Conservation (phyloP, 2,113 vertebrate species). For the Pangasianodon gigas region DNA sequence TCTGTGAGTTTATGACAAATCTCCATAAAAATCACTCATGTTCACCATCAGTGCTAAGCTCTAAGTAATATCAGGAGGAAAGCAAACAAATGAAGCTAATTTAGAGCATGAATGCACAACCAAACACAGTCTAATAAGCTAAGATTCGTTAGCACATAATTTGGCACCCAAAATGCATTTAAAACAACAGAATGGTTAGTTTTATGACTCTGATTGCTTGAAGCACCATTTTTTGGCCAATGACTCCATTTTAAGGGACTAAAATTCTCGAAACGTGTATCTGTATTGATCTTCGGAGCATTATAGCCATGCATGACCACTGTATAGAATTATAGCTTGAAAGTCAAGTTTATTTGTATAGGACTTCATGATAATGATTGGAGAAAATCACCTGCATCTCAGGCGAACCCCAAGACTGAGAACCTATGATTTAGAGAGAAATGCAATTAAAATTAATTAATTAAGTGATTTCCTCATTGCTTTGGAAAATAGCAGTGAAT, state of each 20-base stretch:
- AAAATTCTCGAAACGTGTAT: not conserved
- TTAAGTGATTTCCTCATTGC: not conserved
- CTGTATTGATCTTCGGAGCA: not conserved
- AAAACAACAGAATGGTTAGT: not conserved
- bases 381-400: not conserved
- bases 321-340: not conserved
- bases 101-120: not conserved
- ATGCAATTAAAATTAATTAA: not conserved
- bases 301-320: not conserved
- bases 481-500: not conserved
- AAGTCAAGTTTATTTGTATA: not conserved
- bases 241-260: not conserved
- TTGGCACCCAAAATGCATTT: not conserved
- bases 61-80: not conserved
- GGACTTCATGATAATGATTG: not conserved
- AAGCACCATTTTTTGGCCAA: not conserved
- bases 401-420: not conserved
- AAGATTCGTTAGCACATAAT: not conserved
- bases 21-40: not conserved
- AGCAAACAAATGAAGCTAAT: not conserved
- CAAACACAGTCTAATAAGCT: not conserved
- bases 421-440: not conserved
- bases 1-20: not conserved
- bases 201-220: not conserved
- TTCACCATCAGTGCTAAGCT: not conserved